These are phyloP conservation scores for Nyctibius bracteatus DNA, from an alignment of 2,113 vertebrate genomes.

Conservation along the genomic window DNA sequence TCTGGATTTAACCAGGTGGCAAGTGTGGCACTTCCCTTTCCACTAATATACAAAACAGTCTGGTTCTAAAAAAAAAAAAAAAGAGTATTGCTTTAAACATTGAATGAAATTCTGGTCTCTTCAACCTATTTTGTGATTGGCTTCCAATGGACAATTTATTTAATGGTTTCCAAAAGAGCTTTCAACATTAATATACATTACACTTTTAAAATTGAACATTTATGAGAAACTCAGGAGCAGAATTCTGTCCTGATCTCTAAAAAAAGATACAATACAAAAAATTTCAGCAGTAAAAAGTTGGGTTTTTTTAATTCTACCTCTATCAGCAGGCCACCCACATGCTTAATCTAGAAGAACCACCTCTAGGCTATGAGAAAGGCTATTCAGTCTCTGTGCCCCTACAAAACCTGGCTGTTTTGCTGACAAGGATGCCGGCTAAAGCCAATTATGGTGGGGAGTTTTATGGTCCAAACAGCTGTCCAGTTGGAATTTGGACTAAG, in stretches of 20 bases:
- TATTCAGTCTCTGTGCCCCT: background rate
- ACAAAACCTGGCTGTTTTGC: slow-evolving; percentile 27
- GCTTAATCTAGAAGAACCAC: slow-evolving; percentile 13
- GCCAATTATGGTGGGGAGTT: slow-evolving; percentile 9
- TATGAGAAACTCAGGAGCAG: background rate
- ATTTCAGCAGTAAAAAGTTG: background rate
- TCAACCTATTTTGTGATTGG: background rate
- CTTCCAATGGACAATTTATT: background rate
- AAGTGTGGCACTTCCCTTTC: background rate
- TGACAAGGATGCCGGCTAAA: slow-evolving; percentile 9
- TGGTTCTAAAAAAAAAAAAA: background rate
- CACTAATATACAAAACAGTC: background rate
- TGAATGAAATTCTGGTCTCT: background rate
- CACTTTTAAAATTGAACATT: background rate
- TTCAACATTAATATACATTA: background rate
- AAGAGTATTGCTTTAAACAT: background rate
- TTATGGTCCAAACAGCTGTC: slow-evolving; percentile 56
- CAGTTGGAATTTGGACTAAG: slow-evolving; percentile 6
- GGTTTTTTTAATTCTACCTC: background rate
- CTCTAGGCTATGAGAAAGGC: slow-evolving; percentile 50
- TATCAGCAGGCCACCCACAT: slow-evolving; percentile 56
- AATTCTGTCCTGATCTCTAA: background rate
- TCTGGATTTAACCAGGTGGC: background rate
- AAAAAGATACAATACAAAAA: background rate
- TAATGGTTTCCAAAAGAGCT: background rate